phyloP scores from a whole-genome alignment of 37 sponge, comb jelly and placozoan genomes.

The Corticium candelabrum region DNA sequence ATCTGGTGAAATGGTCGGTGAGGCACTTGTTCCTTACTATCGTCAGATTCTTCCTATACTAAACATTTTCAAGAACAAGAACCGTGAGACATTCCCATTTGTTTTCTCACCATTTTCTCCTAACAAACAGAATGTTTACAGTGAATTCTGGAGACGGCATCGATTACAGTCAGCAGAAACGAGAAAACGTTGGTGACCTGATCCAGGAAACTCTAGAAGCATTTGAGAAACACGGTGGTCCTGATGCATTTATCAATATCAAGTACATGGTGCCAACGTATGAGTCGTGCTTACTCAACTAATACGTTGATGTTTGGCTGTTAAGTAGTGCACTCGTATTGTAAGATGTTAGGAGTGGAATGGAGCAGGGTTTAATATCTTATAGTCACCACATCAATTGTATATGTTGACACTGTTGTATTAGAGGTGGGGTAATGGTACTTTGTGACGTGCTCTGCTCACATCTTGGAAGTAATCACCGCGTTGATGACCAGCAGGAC shows the following conservation, averaged over 20 bases:
- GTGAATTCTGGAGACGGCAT: conserved; percentile 96
- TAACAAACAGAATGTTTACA: neutral
- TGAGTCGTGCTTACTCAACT: conserved; percentile 89
- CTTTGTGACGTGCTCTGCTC: too few species aligned
- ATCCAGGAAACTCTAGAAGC: conserved; percentile 90
- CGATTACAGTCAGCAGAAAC: conserved; percentile 98
- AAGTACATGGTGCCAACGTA: conserved; percentile 99
- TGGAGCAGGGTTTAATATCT: too few species aligned
- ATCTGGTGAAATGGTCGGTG: conserved; percentile 88
- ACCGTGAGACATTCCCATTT: conserved; percentile 41
- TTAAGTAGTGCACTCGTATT: too few species aligned
- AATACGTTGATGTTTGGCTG: too few species aligned
- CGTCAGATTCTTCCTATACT: conserved; percentile 94
- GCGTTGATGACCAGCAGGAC: too few species aligned
- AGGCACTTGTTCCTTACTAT: conserved; percentile 97
- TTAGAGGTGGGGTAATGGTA: too few species aligned
- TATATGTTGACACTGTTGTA: too few species aligned
- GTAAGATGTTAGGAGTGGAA: too few species aligned
- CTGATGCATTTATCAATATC: conserved; percentile 96
- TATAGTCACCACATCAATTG: too few species aligned
- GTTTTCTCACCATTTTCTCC: neutral
- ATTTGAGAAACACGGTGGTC: conserved; percentile 91
- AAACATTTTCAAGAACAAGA: conserved; percentile 84
- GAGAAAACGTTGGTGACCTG: conserved; percentile 91
- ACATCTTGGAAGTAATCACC: too few species aligned